Percentiles rank a stretch among this genome's conserved stretches.
Evolutionary conservation across 2,113 vertebrate species (phyloP).

Genomic region (Lipophrys pholis): DNA sequence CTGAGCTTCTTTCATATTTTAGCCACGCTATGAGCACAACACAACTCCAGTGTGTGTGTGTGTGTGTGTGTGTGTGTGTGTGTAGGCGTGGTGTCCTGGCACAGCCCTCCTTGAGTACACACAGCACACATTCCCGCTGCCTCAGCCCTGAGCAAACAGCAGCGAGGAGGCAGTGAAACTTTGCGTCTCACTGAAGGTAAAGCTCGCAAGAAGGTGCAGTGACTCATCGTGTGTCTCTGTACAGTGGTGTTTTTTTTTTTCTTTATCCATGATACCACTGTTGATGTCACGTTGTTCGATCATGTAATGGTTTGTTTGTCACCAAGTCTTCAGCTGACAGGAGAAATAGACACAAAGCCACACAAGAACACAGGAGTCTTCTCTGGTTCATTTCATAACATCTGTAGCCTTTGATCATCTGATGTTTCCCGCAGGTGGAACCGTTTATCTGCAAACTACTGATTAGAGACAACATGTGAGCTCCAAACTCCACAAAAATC

Average conservation of each 20-base stretch:
- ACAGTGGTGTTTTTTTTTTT: slow-evolving; percentile 17
- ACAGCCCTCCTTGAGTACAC: slow-evolving; percentile 72
- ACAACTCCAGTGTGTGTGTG: slow-evolving; percentile 24
- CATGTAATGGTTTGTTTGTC: slow-evolving; percentile 1
- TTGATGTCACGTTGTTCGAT: slow-evolving; percentile 1
- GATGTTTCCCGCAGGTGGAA: slow-evolving; percentile 50
- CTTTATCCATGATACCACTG: not conserved
- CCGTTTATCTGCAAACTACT: slow-evolving; percentile 37
- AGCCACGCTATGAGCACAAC: not conserved
- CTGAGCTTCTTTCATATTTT: slow-evolving; percentile 5
- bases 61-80: slow-evolving; percentile 44
- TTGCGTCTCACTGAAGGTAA: slow-evolving; percentile 28
- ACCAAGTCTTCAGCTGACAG: not conserved
- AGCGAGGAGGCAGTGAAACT: slow-evolving; percentile 48
- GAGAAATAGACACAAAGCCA: slow-evolving; percentile 21
- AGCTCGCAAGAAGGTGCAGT: slow-evolving; percentile 19
- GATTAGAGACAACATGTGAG: slow-evolving; percentile 53
- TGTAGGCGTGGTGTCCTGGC: slow-evolving; percentile 48
- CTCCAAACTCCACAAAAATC: slow-evolving; percentile 14
- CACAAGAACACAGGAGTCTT: not conserved
- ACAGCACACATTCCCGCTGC: slow-evolving; percentile 53
- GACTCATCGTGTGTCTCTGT: slow-evolving; percentile 39
- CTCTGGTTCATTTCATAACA: slow-evolving; percentile 22
- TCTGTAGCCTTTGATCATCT: slow-evolving; percentile 42
- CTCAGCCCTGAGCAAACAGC: slow-evolving; percentile 71